A percentile compares a stretch with the other conserved stretches of the same genome.
phyloP scores from a whole-genome alignment of 2,888 invertebrate species.

The Drosophila falleni region DNA sequence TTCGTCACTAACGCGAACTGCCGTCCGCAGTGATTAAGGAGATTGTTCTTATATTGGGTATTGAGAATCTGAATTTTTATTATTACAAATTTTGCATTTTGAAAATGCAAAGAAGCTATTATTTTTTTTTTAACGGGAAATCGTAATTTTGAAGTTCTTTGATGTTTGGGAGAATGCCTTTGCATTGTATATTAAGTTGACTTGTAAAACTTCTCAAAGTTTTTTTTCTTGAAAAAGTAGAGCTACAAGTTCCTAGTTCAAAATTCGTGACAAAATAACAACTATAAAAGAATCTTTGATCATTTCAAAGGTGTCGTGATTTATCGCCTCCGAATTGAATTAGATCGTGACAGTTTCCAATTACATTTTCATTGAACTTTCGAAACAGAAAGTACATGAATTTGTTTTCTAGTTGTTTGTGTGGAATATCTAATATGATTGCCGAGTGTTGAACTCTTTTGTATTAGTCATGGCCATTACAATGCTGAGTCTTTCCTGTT shows the following conservation, averaged over 20 bases:
- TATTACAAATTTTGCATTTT: no score
- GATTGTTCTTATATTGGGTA: no score
- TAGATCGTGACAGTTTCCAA: constrained; percentile 44
- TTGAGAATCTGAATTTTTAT: no score
- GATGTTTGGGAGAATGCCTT: no score
- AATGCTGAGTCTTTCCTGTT: constrained; percentile 19
- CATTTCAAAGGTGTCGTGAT: constrained; percentile 32
- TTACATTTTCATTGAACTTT: constrained; percentile 41
- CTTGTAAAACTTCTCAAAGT: no score
- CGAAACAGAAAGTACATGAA: constrained; percentile 17
- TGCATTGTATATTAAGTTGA: no score
- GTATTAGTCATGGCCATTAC: constrained; percentile 49
- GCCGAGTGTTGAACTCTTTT: constrained; percentile 17
- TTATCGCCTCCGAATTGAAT: not conserved
- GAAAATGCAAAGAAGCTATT: no score
- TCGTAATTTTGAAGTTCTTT: no score
- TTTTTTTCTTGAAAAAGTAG: no score
- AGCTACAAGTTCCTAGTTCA: not conserved
- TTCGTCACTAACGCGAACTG: no score
- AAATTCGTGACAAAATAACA: constrained; percentile 4
- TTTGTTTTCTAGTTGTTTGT: not conserved
- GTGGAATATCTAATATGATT: constrained; percentile 19
- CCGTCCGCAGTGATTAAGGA: no score
- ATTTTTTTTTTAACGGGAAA: no score
- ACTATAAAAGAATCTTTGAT: constrained; percentile 1